phyloP scores from a whole-genome alignment of 1,140 invertebrate genomes.

The Dermatophagoides farinae region DNA sequence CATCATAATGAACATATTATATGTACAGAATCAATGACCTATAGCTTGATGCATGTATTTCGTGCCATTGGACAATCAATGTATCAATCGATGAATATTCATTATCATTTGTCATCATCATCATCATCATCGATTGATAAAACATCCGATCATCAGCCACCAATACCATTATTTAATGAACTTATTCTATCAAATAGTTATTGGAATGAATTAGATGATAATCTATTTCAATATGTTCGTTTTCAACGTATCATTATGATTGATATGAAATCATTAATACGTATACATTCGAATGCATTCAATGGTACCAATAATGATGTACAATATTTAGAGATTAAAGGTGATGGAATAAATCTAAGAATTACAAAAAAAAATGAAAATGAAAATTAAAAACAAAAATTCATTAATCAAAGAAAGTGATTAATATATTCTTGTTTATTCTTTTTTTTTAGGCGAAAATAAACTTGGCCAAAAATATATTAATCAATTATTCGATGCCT shows the following conservation, averaged over 20 bases:
- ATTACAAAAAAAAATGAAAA: too few species aligned
- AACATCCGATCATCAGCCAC: background rate
- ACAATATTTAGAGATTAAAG: background rate
- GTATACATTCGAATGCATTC: background rate
- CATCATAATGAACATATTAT: background rate
- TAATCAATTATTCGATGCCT: background rate
- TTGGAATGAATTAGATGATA: background rate
- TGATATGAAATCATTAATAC: background rate
- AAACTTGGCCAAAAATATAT: background rate
- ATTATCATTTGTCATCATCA: background rate
- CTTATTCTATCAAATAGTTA: background rate
- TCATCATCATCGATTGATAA: background rate
- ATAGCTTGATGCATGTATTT: background rate
- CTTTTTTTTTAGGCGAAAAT: slow-evolving; percentile 1
- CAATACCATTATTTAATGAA: background rate
- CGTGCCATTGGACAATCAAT: background rate
- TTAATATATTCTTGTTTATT: background rate
- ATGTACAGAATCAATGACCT: background rate
- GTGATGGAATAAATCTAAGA: background rate
- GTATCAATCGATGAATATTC: background rate
- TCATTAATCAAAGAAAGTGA: background rate
- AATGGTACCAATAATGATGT: slow-evolving; percentile 3
- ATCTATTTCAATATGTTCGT: background rate
- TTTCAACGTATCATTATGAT: background rate
- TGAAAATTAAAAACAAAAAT: too few species aligned